Conservation (phyloP, 2,888 invertebrate species). For the Metellina segmentata region DNA sequence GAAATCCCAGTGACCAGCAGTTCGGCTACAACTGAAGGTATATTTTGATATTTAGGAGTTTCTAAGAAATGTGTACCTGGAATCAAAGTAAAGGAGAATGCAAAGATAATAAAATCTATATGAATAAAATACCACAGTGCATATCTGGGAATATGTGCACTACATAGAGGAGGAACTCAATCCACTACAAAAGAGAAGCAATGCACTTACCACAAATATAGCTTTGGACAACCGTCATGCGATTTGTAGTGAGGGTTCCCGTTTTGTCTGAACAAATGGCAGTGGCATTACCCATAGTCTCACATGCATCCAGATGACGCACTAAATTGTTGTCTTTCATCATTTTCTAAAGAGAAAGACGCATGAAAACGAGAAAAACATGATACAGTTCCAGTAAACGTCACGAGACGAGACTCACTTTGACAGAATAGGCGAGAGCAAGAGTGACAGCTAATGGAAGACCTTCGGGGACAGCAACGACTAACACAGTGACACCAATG, state of each 20-base stretch:
- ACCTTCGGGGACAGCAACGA: slow-evolving; percentile 99
- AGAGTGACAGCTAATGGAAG: slow-evolving; percentile 98
- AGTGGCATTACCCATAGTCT: slow-evolving; percentile 99
- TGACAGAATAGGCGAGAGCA: slow-evolving; percentile 99
- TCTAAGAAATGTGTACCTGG: slow-evolving; percentile 84
- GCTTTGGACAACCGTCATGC: slow-evolving; percentile 85
- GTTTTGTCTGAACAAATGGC: slow-evolving; percentile 99
- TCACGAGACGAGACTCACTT: slow-evolving; percentile 84
- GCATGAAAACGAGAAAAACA: not conserved
- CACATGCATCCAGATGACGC: slow-evolving; percentile 99
- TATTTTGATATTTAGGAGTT: slow-evolving; percentile 90
- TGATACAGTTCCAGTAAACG: not conserved
- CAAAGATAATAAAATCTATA: too few species aligned
- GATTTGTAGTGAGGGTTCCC: slow-evolving; percentile 90
- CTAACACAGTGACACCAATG: slow-evolving; percentile 99
- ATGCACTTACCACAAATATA: slow-evolving; percentile 82
- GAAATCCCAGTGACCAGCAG: slow-evolving; percentile 81
- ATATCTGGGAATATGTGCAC: too few species aligned
- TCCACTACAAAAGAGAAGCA: not conserved
- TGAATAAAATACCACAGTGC: too few species aligned
- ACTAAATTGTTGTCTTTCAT: slow-evolving; percentile 99
- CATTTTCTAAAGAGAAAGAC: slow-evolving; percentile 90
- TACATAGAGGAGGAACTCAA: not conserved
- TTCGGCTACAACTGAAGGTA: slow-evolving; percentile 84
- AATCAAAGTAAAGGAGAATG: not conserved